These are phyloP conservation scores for Psilanteris sp. DNA, from an alignment of 1,140 invertebrate species.

Conservation along the genomic window DNA sequence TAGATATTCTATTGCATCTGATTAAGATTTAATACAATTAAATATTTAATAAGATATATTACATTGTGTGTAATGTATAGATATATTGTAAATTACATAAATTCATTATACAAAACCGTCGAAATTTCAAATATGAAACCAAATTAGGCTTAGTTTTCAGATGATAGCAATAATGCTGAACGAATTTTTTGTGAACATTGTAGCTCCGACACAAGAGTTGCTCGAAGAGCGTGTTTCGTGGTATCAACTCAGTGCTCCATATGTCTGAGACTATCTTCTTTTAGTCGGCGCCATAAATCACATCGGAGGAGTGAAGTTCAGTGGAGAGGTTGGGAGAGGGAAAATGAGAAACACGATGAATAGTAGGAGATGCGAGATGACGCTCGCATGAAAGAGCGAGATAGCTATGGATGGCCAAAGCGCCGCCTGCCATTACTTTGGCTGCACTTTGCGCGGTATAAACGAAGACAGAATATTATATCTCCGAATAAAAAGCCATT, in stretches of 20 bases:
- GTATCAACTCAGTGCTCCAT: constrained; percentile 61
- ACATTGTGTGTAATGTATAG: too few species aligned
- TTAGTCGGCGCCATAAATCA: constrained; percentile 64
- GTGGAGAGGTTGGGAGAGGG: constrained; percentile 17
- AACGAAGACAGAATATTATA: constrained; percentile 47
- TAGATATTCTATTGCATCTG: too few species aligned
- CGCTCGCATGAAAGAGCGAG: constrained; percentile 17
- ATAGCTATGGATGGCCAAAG: constrained; percentile 26
- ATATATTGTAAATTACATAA: too few species aligned
- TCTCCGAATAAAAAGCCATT: constrained; percentile 45
- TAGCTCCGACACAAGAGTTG: constrained; percentile 29
- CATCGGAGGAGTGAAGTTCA: constrained; percentile 45
- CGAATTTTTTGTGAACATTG: constrained; percentile 46
- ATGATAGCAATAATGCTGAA: constrained; percentile 13
- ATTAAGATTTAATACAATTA: too few species aligned
- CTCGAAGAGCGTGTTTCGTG: constrained; percentile 59
- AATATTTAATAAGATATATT: too few species aligned
- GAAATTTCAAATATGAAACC: constrained; percentile 30
- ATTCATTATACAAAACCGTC: too few species aligned
- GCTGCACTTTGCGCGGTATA: constrained; percentile 3
- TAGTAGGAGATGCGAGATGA: constrained; percentile 14
- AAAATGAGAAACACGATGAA: constrained; percentile 36
- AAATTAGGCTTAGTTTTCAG: constrained; percentile 13
- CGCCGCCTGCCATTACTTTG: constrained; percentile 37
- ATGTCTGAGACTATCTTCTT: constrained; percentile 64